A percentile compares a stretch with the other conserved stretches of the same genome.
Conservation (phyloP, 2,888 invertebrate genomes). For the Chrysolina haemoptera region DNA sequence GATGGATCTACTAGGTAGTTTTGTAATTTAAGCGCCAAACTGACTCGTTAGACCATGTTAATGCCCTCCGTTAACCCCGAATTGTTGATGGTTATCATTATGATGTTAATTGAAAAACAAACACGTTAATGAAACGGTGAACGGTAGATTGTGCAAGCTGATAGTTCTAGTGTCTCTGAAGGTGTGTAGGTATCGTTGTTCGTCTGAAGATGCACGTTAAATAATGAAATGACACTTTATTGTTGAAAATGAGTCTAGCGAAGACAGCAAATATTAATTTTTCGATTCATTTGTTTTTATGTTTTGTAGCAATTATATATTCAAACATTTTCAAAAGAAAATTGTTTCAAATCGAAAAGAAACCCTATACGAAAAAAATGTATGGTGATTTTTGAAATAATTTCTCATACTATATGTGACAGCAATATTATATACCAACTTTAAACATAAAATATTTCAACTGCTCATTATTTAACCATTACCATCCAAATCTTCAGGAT, state of each 20-base stretch:
- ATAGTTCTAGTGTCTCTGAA: not conserved
- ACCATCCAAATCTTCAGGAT: too few species aligned
- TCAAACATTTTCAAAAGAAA: too few species aligned
- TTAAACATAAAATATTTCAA: too few species aligned
- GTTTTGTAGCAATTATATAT: too few species aligned
- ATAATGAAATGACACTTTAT: not conserved
- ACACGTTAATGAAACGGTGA: constrained; percentile 2
- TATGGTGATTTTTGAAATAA: too few species aligned
- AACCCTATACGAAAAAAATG: too few species aligned
- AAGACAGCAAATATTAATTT: not conserved
- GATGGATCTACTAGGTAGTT: constrained; percentile 13
- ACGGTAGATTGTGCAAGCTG: not conserved
- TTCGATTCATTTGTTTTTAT: too few species aligned
- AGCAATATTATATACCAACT: too few species aligned
- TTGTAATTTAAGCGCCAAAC: constrained; percentile 2
- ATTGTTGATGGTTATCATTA: constrained; percentile 16
- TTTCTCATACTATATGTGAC: too few species aligned
- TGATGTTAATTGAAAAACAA: constrained; percentile 32
- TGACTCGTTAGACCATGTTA: constrained; percentile 12
- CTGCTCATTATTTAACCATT: too few species aligned
- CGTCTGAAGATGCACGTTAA: not conserved
- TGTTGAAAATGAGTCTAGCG: not conserved
- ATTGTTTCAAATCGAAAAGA: too few species aligned
- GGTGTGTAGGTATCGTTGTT: not conserved
- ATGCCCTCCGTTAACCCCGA: constrained; percentile 27